Evolutionary conservation across 2,888 invertebrate species (phyloP).

Genomic region (Monopis laevigella): DNA sequence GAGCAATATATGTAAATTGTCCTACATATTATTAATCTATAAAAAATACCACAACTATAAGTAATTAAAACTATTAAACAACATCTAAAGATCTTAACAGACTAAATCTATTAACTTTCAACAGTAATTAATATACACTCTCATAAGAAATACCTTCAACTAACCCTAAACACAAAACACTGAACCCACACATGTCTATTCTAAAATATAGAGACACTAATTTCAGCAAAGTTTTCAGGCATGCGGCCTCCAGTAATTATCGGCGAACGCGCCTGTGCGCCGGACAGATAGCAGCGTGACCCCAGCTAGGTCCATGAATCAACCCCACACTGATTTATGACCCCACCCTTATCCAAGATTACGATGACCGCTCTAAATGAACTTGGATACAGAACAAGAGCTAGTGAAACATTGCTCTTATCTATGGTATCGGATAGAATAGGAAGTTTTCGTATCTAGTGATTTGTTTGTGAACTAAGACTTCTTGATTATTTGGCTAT

Average conservation of each 20-base stretch:
- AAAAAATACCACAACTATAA: too few relatives aligned
- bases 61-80: too few relatives aligned
- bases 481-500: too few relatives aligned
- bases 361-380: constrained; percentile 49
- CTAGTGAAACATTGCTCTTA: constrained; percentile 5
- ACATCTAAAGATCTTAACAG: too few relatives aligned
- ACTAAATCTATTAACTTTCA: too few relatives aligned
- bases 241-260: constrained; percentile 55
- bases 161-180: too few relatives aligned
- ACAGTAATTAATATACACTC: too few relatives aligned
- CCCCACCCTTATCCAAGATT: constrained; percentile 65
- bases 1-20: too few relatives aligned
- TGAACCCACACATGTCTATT: too few relatives aligned
- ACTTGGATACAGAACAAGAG: constrained; percentile 9
- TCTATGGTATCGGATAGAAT: constrained; percentile 4
- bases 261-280: constrained; percentile 34
- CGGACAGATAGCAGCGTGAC: constrained; percentile 51
- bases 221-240: constrained; percentile 20
- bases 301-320: constrained; percentile 21
- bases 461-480: neutral
- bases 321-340: constrained; percentile 50
- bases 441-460: neutral
- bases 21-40: too few relatives aligned
- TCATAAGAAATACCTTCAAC: too few relatives aligned
- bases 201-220: too few relatives aligned